phyloP scores from a whole-genome alignment of 1,140 invertebrate genomes.

The Ceratosolen fusciceps region DNA sequence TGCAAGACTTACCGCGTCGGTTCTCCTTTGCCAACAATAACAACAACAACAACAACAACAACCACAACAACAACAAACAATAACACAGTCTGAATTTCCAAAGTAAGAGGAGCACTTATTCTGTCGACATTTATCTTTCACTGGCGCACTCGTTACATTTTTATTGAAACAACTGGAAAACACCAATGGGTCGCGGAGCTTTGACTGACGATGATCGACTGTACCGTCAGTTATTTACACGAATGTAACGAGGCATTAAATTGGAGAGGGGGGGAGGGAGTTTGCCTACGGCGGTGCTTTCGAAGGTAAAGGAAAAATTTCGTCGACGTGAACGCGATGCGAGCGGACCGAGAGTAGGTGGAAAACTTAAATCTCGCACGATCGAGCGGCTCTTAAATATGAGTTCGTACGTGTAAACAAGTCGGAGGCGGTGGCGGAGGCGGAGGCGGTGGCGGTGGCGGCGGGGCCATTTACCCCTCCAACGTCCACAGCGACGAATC shows the following conservation, averaged over 20 bases:
- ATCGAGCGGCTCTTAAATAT: constrained; percentile 30
- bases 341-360: constrained; percentile 5
- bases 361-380: constrained; percentile 4
- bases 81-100: too few species aligned
- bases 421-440: neutral
- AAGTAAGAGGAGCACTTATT: too few species aligned
- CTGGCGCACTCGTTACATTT: neutral
- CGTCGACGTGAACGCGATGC: too few species aligned
- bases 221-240: too few species aligned
- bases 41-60: too few species aligned
- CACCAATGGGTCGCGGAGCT: neutral
- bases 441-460: neutral
- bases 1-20: too few species aligned
- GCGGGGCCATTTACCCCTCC: constrained; percentile 19
- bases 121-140: constrained; percentile 10
- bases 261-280: too few species aligned
- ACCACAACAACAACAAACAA: too few species aligned
- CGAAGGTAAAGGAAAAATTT: too few species aligned
- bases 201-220: neutral
- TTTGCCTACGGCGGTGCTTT: too few species aligned
- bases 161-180: neutral
- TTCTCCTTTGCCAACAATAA: too few species aligned
- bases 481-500: neutral
- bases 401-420: constrained; percentile 14
- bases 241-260: too few species aligned